Percentiles rank a stretch among this genome's conserved stretches.
Evolutionary conservation across 1,140 invertebrate genomes (phyloP).

Genomic region (Venustaconcha ellipsiformis): DNA sequence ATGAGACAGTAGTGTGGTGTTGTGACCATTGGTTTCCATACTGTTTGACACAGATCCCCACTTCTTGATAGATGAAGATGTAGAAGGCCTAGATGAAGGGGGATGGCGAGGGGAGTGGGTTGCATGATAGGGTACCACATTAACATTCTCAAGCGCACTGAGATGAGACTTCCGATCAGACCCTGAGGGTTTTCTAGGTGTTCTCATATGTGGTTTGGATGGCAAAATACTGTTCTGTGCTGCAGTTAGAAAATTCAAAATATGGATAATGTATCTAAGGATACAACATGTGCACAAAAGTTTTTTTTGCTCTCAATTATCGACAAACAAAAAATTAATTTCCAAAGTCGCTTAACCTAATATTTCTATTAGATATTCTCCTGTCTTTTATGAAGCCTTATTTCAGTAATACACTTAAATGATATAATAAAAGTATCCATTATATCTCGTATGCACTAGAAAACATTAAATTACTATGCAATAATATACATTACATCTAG

Average conservation of each 20-base stretch:
- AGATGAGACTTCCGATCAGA: slow-evolving; percentile 31
- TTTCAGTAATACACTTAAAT: no score
- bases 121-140: slow-evolving; percentile 18
- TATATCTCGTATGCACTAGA: no score
- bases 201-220: slow-evolving; percentile 44
- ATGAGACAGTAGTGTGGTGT: not conserved
- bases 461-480: no score
- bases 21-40: slow-evolving; percentile 9
- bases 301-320: no score
- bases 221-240: slow-evolving; percentile 54
- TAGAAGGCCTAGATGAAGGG: slow-evolving; percentile 19
- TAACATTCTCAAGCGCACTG: slow-evolving; percentile 51
- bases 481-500: no score
- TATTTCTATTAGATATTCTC: no score
- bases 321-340: no score
- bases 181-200: slow-evolving; percentile 12
- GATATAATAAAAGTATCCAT: no score
- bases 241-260: slow-evolving; percentile 15
- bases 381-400: no score
- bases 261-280: no score
- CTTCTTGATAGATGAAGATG: slow-evolving; percentile 42
- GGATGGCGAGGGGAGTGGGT: slow-evolving; percentile 33
- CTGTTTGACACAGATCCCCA: slow-evolving; percentile 56
- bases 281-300: no score
- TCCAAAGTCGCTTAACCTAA: no score